Percentiles rank a stretch among this genome's conserved stretches.
Evolutionary conservation across 2,797 vertebrate species (phyloP).

Genomic region (Gymnoscopelus microlampas): DNA sequence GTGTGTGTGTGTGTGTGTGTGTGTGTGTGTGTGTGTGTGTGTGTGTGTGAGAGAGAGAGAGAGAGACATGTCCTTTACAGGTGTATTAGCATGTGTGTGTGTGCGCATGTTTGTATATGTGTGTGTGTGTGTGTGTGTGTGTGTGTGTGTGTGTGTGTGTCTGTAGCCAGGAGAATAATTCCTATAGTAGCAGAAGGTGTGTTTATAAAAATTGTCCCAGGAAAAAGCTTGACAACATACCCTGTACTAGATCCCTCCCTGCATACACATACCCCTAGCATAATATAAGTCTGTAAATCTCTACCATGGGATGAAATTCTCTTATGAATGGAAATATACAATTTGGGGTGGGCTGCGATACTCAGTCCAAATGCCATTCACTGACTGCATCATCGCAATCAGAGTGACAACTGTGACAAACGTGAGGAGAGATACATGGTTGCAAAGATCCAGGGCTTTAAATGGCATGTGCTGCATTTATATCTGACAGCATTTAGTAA

Average conservation of each 20-base stretch:
- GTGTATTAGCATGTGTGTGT: conserved; percentile 39
- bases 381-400: conserved; percentile 6
- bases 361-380: conserved; percentile 32
- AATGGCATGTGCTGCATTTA: neutral
- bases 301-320: conserved; percentile 37
- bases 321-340: conserved; percentile 66
- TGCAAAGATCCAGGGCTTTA: neutral
- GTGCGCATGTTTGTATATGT: conserved; percentile 16
- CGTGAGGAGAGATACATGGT: conserved; percentile 3
- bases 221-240: conserved; percentile 49
- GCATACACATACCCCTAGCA: conserved; percentile 27
- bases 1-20: conserved; percentile 15
- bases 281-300: conserved; percentile 30
- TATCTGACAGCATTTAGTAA: neutral
- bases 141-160: conserved; percentile 18
- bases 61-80: conserved; percentile 58
- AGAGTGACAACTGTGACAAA: neutral
- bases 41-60: too few species aligned
- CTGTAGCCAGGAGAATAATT: conserved; percentile 51
- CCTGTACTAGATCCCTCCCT: conserved; percentile 49
- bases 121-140: conserved; percentile 15
- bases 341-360: conserved; percentile 48
- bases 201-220: conserved; percentile 20
- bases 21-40: too few species aligned
- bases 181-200: conserved; percentile 49